A percentile compares a stretch with the other conserved stretches of the same genome.
Evolutionary conservation across 2,888 invertebrate species (phyloP).

Genomic region (Lochmaea crataegi): DNA sequence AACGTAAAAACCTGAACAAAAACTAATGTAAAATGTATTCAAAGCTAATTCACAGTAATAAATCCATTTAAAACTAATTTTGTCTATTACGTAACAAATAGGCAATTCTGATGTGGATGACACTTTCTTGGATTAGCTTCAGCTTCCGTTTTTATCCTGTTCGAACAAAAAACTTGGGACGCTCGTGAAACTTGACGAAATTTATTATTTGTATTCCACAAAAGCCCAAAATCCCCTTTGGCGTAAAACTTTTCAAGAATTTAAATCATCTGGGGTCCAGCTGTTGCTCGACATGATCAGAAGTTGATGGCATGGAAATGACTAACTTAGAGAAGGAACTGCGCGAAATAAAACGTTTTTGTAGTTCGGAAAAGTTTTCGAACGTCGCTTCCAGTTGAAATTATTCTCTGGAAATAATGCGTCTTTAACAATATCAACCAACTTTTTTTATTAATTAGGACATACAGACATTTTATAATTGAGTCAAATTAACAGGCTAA

Average conservation of each 20-base stretch:
- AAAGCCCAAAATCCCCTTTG: constrained; percentile 37
- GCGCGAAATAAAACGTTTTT: constrained; percentile 21
- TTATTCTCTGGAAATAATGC: constrained; percentile 13
- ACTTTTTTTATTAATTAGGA: constrained; percentile 4
- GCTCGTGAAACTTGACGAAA: constrained; percentile 34
- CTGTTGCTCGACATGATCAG: constrained; percentile 54
- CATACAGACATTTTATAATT: constrained; percentile 3
- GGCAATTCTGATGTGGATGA: too few relatives aligned
- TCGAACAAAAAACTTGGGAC: background rate
- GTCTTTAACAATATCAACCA: constrained; percentile 8
- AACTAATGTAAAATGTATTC: too few relatives aligned
- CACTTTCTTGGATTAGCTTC: too few relatives aligned
- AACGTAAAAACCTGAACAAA: too few relatives aligned
- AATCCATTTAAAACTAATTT: too few relatives aligned
- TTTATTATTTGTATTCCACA: constrained; percentile 50
- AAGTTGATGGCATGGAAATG: constrained; percentile 54
- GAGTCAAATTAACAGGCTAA: background rate
- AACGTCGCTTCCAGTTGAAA: background rate
- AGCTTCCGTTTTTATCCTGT: too few relatives aligned
- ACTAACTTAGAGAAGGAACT: constrained; percentile 44
- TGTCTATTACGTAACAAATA: too few relatives aligned
- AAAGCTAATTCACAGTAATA: too few relatives aligned
- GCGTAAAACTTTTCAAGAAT: constrained; percentile 50
- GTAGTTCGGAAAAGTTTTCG: constrained; percentile 22
- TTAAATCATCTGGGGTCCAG: constrained; percentile 53